Conservation (phyloP, 1,140 invertebrate species). For the Dreissena polymorpha region DNA sequence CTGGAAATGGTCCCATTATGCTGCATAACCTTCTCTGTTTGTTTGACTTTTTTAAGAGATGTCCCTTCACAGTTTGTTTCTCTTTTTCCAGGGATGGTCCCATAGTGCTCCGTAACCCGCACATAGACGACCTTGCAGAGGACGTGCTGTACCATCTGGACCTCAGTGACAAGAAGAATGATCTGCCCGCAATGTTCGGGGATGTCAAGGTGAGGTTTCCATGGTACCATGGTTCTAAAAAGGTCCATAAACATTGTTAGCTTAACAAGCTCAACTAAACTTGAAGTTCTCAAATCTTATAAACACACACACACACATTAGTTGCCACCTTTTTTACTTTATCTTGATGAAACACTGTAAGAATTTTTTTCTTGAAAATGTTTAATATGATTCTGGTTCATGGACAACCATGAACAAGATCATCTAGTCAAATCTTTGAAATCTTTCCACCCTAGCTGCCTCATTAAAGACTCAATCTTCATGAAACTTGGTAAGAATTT, state of each 20-base stretch:
- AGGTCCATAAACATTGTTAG: neutral
- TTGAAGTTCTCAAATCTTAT: neutral
- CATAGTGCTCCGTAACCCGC: conserved; percentile 58
- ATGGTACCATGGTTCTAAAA: neutral
- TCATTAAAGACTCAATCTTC: too few species aligned
- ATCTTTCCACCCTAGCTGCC: too few species aligned
- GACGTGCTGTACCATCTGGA: conserved; percentile 97
- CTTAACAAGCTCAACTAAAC: too few species aligned
- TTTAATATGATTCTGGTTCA: too few species aligned
- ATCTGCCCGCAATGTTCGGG: conserved; percentile 97
- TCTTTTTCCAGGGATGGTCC: conserved; percentile 49
- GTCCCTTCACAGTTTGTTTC: neutral
- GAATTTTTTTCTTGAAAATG: too few species aligned
- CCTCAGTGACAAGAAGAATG: conserved; percentile 93
- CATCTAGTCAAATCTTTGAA: too few species aligned
- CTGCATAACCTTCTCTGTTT: neutral
- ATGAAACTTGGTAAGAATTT: too few species aligned
- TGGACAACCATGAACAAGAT: too few species aligned
- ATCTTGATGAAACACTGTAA: neutral
- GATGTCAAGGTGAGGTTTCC: conserved; percentile 91
- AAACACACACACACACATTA: neutral
- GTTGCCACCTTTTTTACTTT: neutral
- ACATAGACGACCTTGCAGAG: conserved; percentile 66
- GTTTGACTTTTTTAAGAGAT: neutral
- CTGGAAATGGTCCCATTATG: neutral